Evolutionary conservation across 2,797 vertebrate genomes (phyloP).

Genomic region (Onychomys torridus): DNA sequence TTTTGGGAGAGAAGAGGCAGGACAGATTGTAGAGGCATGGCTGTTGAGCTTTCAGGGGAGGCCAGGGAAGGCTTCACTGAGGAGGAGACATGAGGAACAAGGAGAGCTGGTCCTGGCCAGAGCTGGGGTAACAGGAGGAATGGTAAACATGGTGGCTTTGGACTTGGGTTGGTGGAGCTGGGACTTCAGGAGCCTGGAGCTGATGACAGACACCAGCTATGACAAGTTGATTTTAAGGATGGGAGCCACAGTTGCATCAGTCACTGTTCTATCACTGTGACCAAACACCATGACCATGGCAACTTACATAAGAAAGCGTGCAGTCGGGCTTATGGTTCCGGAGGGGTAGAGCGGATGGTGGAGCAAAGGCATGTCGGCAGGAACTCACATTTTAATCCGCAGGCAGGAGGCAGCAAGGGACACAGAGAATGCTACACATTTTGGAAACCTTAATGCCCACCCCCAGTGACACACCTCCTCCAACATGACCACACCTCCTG

Average conservation of each 20-base stretch:
- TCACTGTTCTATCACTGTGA: neutral
- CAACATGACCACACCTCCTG: neutral
- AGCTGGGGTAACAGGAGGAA: neutral
- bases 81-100: neutral
- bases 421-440: neutral
- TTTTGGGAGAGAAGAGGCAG: neutral
- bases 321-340: neutral
- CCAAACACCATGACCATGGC: neutral
- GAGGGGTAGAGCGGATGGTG: neutral
- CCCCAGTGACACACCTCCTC: neutral
- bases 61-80: neutral
- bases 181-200: neutral
- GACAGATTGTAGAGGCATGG: neutral
- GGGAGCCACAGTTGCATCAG: neutral
- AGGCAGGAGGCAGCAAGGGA: neutral
- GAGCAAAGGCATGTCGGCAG: accelerated
- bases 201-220: accelerated
- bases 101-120: neutral
- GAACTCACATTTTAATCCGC: neutral
- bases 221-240: no score
- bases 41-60: neutral
- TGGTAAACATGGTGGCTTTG: neutral
- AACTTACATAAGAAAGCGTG: neutral
- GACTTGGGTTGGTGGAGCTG: neutral
- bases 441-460: neutral